phyloP scores from a whole-genome alignment of 2,113 vertebrate genomes.

The Pterocles gutturalis region DNA sequence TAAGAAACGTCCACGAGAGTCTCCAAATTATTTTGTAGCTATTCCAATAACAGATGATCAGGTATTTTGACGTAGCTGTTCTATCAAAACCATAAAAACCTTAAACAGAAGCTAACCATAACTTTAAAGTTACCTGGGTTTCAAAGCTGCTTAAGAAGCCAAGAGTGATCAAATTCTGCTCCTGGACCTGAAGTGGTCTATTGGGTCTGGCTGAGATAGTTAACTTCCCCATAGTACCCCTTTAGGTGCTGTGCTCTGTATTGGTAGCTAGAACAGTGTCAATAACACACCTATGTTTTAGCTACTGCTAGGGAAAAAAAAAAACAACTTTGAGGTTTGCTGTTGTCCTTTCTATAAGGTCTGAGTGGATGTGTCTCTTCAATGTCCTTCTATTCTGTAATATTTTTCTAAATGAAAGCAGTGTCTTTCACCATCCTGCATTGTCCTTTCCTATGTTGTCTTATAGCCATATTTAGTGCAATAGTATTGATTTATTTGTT shows the following conservation, averaged over 20 bases:
- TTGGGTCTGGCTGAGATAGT: neutral
- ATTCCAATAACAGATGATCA: conserved; percentile 61
- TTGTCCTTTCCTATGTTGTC: neutral
- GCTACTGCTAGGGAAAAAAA: neutral
- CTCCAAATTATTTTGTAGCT: conserved; percentile 68
- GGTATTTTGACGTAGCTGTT: conserved; percentile 37
- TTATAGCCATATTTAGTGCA: neutral
- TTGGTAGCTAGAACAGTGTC: neutral
- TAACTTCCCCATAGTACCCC: neutral
- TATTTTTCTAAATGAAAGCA: neutral
- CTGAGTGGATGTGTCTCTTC: neutral
- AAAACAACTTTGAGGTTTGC: neutral
- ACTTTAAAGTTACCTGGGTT: neutral
- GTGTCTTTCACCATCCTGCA: neutral
- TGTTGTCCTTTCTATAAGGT: neutral
- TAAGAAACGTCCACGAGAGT: neutral
- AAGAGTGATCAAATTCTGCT: neutral
- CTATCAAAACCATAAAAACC: neutral
- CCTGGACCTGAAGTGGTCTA: neutral
- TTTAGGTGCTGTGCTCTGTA: neutral
- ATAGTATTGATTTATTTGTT: neutral
- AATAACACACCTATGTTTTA: neutral
- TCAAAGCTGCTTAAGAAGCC: neutral
- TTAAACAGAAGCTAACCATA: neutral
- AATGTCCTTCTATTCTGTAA: neutral